Evolutionary conservation across 2,888 invertebrate species (phyloP).

Genomic region (Lysandra bellargus): DNA sequence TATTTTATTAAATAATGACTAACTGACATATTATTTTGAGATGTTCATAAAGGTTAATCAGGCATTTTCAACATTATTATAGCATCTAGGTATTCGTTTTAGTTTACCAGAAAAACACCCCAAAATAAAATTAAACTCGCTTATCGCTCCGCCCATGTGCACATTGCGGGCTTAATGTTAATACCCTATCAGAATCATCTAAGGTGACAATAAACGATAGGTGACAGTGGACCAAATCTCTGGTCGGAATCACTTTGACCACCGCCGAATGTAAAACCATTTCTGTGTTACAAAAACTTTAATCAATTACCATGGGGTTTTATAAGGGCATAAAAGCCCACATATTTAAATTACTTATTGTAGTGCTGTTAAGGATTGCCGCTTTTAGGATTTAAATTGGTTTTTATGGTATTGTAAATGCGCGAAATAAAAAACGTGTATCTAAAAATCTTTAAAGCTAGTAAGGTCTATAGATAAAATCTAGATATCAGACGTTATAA

Average conservation of each 20-base stretch:
- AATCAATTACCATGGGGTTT: slow-evolving; percentile 29
- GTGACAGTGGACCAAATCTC: slow-evolving; percentile 69
- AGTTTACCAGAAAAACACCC: not conserved
- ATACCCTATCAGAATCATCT: slow-evolving; percentile 71
- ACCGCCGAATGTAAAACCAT: slow-evolving; percentile 54
- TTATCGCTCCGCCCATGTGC: slow-evolving; percentile 49
- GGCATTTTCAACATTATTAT: no score
- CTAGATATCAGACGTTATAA: no score
- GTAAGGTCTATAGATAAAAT: no score
- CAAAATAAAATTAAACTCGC: slow-evolving; percentile 30
- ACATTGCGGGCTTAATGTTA: slow-evolving; percentile 49
- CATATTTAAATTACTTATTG: slow-evolving; percentile 22
- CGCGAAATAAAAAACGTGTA: not conserved
- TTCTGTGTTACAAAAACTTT: slow-evolving; percentile 34
- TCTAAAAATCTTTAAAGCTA: not conserved
- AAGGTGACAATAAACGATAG: slow-evolving; percentile 77
- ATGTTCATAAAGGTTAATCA: no score
- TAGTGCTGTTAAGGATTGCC: slow-evolving; percentile 13
- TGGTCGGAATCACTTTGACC: slow-evolving; percentile 66
- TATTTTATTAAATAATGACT: no score
- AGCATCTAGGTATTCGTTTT: no score
- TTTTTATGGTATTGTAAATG: not conserved
- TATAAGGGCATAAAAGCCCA: slow-evolving; percentile 23
- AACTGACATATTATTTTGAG: no score
- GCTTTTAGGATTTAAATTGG: slow-evolving; percentile 7